phyloP scores from a whole-genome alignment of 1,140 invertebrate genomes.

The Aricia agestis region DNA sequence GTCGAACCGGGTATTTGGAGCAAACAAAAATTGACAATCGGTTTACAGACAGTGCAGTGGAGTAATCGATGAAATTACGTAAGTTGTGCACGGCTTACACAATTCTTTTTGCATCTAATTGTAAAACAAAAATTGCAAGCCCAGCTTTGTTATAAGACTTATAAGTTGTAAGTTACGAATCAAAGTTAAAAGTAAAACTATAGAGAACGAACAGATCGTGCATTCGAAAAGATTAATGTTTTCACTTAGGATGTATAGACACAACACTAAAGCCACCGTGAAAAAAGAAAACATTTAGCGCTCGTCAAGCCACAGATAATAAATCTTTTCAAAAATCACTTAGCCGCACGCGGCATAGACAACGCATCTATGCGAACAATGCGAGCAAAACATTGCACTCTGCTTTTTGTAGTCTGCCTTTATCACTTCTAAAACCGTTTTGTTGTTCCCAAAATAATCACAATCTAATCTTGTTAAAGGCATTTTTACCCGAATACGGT shows the following conservation, averaged over 20 bases:
- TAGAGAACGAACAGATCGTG: not conserved
- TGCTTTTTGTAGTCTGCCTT: conserved; percentile 12
- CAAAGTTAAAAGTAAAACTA: not conserved
- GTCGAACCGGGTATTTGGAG: too few species aligned
- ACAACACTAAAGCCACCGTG: not conserved
- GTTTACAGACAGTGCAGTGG: too few species aligned
- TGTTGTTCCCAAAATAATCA: not conserved
- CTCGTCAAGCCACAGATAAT: conserved; percentile 24
- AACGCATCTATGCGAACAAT: conserved; percentile 23
- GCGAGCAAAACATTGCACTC: conserved; percentile 21
- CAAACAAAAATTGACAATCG: too few species aligned
- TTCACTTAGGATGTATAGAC: conserved; percentile 3
- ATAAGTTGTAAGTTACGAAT: too few species aligned
- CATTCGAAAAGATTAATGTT: conserved; percentile 4
- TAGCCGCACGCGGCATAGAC: conserved; percentile 24
- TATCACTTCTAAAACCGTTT: conserved; percentile 4
- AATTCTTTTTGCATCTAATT: too few species aligned
- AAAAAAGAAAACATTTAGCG: not conserved
- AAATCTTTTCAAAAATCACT: conserved; percentile 25
- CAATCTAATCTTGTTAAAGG: not conserved
- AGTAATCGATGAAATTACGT: too few species aligned
- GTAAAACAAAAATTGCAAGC: too few species aligned
- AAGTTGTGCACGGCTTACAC: too few species aligned
- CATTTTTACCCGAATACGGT: not conserved
- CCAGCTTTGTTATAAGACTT: too few species aligned